These are phyloP conservation scores for Chiroxiphia lanceolata DNA, from an alignment of 2,797 vertebrate genomes.

Conservation along the genomic window DNA sequence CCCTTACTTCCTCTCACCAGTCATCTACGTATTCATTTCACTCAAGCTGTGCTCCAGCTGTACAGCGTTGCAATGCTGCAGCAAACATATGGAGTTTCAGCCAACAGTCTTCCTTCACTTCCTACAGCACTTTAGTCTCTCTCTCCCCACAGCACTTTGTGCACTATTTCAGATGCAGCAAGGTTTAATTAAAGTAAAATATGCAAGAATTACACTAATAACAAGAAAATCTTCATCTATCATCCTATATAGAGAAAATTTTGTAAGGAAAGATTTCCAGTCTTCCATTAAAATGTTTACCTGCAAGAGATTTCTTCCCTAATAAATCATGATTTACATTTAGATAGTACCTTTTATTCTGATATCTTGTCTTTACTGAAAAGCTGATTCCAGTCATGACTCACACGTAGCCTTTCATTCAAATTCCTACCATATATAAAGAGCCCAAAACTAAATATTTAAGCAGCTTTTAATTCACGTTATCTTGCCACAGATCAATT, in stretches of 20 bases:
- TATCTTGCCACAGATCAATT: constrained; percentile 42
- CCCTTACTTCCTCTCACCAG: constrained; percentile 37
- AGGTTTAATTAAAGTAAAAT: background rate
- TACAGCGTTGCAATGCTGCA: background rate
- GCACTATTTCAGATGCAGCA: background rate
- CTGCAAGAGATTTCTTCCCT: background rate
- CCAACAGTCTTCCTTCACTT: background rate
- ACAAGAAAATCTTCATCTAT: background rate
- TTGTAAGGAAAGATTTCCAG: background rate
- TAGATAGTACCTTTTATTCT: background rate
- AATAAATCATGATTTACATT: background rate
- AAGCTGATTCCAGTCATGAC: constrained; percentile 2
- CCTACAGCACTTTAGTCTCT: background rate
- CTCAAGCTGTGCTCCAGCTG: constrained; percentile 63
- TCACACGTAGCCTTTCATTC: background rate
- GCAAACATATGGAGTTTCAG: constrained; percentile 38
- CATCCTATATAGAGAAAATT: background rate
- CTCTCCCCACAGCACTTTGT: background rate
- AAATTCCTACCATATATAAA: background rate
- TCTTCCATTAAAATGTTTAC: background rate
- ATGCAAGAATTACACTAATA: background rate
- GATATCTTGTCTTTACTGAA: background rate
- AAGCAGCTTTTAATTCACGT: constrained; percentile 23
- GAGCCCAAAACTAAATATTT: constrained; percentile 26
- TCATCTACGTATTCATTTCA: constrained; percentile 16